Evolutionary conservation across 1,140 invertebrate genomes (phyloP).

Genomic region (Colletes gigas): DNA sequence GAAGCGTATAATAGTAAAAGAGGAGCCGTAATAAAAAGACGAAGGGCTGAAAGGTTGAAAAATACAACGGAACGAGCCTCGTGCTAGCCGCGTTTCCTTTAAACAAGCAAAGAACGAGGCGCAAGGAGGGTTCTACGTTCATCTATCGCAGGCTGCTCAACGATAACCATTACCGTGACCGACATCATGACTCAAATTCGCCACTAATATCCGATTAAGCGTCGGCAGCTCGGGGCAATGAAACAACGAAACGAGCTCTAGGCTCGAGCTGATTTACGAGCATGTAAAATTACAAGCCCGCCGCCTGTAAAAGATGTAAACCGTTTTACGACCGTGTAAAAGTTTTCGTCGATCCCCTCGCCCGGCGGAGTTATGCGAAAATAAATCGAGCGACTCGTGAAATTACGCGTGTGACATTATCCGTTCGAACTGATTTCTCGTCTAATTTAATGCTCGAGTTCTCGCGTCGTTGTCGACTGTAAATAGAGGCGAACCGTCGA

Average conservation of each 20-base stretch:
- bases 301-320: slow-evolving; percentile 32
- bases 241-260: slow-evolving; percentile 8
- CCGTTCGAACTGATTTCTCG: background rate
- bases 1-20: too few species aligned
- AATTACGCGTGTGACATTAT: background rate
- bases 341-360: background rate
- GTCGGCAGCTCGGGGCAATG: background rate
- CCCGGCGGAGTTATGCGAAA: background rate
- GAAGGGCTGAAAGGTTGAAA: too few species aligned
- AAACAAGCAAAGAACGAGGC: too few species aligned
- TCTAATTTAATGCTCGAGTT: too few species aligned
- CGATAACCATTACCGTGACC: slow-evolving; percentile 22
- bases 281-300: slow-evolving; percentile 2
- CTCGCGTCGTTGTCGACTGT: too few species aligned
- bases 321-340: slow-evolving; percentile 19
- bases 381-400: background rate
- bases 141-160: background rate
- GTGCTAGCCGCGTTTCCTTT: too few species aligned
- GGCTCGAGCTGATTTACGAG: slow-evolving; percentile 23
- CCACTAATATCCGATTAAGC: slow-evolving; percentile 21
- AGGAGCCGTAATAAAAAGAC: too few species aligned
- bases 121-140: background rate
- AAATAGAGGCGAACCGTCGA: too few species aligned
- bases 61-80: too few species aligned
- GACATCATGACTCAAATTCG: slow-evolving; percentile 1